Percentiles rank a stretch among this genome's conserved stretches.
These are phyloP conservation scores for Zaprionus davidi DNA, from an alignment of 1,140 invertebrate genomes.

Conservation along the genomic window DNA sequence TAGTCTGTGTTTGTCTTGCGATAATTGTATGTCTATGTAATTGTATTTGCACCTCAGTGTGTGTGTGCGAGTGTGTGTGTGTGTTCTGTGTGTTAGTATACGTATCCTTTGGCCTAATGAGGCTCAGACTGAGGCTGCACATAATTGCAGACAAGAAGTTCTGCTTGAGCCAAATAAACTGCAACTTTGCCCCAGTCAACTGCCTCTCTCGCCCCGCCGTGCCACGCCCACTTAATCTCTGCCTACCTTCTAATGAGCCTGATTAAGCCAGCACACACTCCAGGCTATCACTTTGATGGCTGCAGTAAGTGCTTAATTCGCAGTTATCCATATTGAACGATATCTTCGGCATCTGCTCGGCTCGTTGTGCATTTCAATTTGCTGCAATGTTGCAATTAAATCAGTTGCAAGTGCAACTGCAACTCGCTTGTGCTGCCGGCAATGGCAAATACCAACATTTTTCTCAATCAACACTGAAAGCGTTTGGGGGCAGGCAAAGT, in stretches of 20 bases:
- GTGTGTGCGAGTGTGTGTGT: conserved; percentile 5
- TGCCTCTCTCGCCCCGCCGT: not conserved
- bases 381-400: conserved; percentile 50
- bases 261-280: conserved; percentile 23
- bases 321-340: not conserved
- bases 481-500: conserved; percentile 57
- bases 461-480: conserved; percentile 69
- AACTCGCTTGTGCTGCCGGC: too few relatives aligned
- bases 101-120: conserved; percentile 71
- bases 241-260: conserved; percentile 33
- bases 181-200: not conserved
- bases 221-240: not conserved
- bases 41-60: conserved; percentile 64
- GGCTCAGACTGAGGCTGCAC: conserved; percentile 35
- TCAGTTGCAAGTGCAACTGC: conserved; percentile 40
- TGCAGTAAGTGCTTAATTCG: conserved; percentile 28
- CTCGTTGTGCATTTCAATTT: conserved; percentile 59
- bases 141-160: conserved; percentile 53
- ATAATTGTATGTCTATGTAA: conserved; percentile 81
- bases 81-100: conserved; percentile 11
- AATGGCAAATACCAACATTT: conserved; percentile 51
- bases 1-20: conserved; percentile 73
- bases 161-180: conserved; percentile 39
- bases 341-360: conserved; percentile 3
- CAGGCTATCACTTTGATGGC: conserved; percentile 2